Evolutionary conservation across 2,888 invertebrate genomes (phyloP).

Genomic region (Dryobota labecula): DNA sequence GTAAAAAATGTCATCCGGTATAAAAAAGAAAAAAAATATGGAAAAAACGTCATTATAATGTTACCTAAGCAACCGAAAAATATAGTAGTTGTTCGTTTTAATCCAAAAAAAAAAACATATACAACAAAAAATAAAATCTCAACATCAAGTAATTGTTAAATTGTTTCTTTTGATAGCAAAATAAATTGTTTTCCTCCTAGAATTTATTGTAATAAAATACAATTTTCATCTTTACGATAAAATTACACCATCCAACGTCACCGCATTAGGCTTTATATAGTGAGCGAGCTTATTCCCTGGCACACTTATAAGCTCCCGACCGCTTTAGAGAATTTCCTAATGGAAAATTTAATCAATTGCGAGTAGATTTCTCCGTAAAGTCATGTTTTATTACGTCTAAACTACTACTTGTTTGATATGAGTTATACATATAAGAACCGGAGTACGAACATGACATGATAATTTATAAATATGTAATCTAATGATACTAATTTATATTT

Average conservation of each 20-base stretch:
- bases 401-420: background rate
- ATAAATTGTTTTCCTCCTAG: slow-evolving; percentile 6
- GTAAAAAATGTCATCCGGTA: too few relatives aligned
- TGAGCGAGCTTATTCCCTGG: background rate
- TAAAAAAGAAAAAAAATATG: too few relatives aligned
- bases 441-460: too few relatives aligned
- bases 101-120: slow-evolving; percentile 4
- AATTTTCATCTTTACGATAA: background rate
- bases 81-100: slow-evolving; percentile 10
- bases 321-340: slow-evolving; percentile 1
- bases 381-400: background rate
- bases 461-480: too few relatives aligned
- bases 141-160: background rate
- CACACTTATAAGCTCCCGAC: background rate
- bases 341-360: background rate
- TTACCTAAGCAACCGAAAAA: slow-evolving; percentile 28
- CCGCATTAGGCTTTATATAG: background rate
- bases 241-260: background rate
- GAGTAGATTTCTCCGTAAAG: background rate
- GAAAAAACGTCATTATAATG: background rate
- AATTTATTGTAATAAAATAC: background rate
- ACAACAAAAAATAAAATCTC: background rate
- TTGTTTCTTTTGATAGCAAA: slow-evolving; percentile 18
- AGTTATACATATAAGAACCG: background rate
- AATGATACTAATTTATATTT: too few relatives aligned